Evolutionary conservation across 2,888 invertebrate species (phyloP), one percentile per base, ranked within the genome.

Genomic region (Congeria kusceri): DNA sequence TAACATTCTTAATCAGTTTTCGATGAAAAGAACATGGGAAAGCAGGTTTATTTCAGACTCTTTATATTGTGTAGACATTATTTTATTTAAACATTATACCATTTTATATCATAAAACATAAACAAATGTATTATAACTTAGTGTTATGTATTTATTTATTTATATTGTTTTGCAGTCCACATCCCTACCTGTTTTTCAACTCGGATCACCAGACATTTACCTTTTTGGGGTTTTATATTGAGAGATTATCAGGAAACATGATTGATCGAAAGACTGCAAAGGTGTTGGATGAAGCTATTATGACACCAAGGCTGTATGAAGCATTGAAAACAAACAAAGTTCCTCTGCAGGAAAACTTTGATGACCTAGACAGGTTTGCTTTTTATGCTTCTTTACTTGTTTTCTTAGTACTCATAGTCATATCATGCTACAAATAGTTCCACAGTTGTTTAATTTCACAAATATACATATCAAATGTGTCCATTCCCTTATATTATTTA

Each of bases 101-200:
- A 7, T 32, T 32, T 32, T 32, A 32, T 32, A 32, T 4, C 32
- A 32, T 32, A 11, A 7, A 32, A 32, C 32, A 32, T 32, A 44
- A 44, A 13, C 46, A 13, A 13, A n/a, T n/a, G n/a, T n/a, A n/a
- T n/a, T n/a, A n/a, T n/a, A n/a, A n/a, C n/a, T n/a, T n/a, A n/a
- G n/a, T n/a, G n/a, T n/a, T n/a, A 32, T 32, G 5, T 32, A 4
- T 4, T 7, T 32, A 11, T 11, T 7, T 32, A 32, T 32, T 7
- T 32, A 32, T 32, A 32, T 49, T 56, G 2, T 47, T 53, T 84
- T 82, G 39, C 87, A 92, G 91, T 68, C 91, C 92, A 3, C 92
- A 92, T 81, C 92, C 92, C 5, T 92, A 91, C 83, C 81, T 92
- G 28, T 91, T 92, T 78, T 92, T 92, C 86, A 92, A 92, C 80